Evolutionary conservation across 2,113 vertebrate species (phyloP).

Genomic region (Tenebrosternarchus preto): DNA sequence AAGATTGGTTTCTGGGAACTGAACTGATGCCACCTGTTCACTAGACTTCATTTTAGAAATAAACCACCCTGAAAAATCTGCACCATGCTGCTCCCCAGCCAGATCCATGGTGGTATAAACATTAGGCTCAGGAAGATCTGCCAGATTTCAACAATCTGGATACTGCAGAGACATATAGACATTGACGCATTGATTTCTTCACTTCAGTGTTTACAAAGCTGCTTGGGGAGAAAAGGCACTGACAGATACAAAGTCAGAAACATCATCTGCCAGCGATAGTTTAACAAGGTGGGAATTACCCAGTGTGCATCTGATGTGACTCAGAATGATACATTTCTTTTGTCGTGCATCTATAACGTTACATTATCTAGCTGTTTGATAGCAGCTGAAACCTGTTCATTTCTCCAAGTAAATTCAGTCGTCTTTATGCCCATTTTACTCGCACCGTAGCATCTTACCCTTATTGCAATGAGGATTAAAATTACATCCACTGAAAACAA

Average conservation of each 20-base stretch:
- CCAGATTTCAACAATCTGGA: background rate
- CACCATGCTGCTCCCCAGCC: background rate
- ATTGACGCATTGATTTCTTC: background rate
- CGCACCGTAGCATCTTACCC: background rate
- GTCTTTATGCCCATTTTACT: background rate
- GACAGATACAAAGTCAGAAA: slow-evolving; percentile 20
- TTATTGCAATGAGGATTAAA: background rate
- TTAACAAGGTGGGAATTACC: slow-evolving; percentile 19
- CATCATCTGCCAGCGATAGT: slow-evolving; percentile 3
- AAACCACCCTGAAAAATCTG: background rate
- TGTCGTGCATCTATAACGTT: slow-evolving; percentile 12
- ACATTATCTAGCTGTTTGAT: slow-evolving; percentile 6
- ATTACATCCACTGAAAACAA: background rate
- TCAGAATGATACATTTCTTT: slow-evolving; percentile 1
- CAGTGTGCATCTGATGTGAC: background rate
- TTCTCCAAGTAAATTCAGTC: background rate
- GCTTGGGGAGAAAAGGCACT: background rate
- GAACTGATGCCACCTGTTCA: background rate
- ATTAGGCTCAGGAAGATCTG: background rate
- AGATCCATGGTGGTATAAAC: background rate
- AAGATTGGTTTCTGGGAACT: background rate
- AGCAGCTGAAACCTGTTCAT: background rate
- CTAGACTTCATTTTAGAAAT: slow-evolving; percentile 1
- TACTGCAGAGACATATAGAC: background rate
- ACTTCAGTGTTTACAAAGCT: background rate